Evolutionary conservation across 1,140 invertebrate genomes (phyloP).

Genomic region (Carposina sasakii): DNA sequence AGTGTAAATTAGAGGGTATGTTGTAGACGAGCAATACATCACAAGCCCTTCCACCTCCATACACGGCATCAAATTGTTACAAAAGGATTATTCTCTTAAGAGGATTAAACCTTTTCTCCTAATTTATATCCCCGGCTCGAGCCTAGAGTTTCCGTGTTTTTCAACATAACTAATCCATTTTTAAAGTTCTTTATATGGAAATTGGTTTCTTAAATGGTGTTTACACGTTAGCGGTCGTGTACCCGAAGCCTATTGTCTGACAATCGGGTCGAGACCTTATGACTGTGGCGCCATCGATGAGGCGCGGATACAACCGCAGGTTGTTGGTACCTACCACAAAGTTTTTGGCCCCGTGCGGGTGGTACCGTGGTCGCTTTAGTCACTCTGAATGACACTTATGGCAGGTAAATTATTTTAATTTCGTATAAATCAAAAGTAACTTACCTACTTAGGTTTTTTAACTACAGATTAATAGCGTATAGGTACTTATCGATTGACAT

Average conservation of each 20-base stretch:
- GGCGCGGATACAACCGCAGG: conserved; percentile 15
- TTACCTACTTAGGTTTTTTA: no score
- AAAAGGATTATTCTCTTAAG: conserved; percentile 41
- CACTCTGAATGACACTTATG: no score
- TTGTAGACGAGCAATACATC: conserved; percentile 32
- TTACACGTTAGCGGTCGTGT: conserved; percentile 27
- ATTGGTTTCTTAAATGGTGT: conserved; percentile 28
- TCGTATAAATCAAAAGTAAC: no score
- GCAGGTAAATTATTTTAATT: no score
- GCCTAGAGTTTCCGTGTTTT: conserved; percentile 30
- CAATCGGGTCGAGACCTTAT: no score
- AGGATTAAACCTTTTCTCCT: conserved; percentile 33
- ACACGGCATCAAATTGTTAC: conserved; percentile 36
- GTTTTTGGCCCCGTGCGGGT: no score
- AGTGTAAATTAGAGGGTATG: no score
- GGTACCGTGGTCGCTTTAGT: no score
- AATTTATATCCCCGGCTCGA: conserved; percentile 35
- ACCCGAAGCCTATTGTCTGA: conserved; percentile 24
- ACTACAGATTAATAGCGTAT: no score
- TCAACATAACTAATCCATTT: conserved; percentile 32
- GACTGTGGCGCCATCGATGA: background rate
- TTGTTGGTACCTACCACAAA: no score
- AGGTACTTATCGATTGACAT: no score
- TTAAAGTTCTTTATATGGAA: conserved; percentile 40
- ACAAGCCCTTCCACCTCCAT: conserved; percentile 22